These are phyloP conservation scores for Aphaenogaster ashmeadi DNA, from an alignment of 1,140 invertebrate species.

Conservation along the genomic window DNA sequence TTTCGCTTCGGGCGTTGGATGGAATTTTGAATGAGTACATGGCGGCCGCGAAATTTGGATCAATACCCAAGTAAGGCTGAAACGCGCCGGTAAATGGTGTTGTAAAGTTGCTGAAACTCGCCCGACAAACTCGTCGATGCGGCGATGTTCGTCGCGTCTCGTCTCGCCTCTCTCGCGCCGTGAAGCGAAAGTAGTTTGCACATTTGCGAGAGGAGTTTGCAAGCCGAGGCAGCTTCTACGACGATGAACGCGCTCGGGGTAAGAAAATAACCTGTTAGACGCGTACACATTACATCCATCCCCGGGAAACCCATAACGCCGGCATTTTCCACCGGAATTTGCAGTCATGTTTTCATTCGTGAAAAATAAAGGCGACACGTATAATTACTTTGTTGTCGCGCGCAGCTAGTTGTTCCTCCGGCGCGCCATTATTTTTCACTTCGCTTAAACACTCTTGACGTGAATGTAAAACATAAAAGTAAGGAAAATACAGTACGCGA, in stretches of 20 bases:
- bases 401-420: background rate
- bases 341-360: constrained; percentile 27
- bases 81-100: constrained; percentile 52
- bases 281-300: constrained; percentile 21
- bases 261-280: constrained; percentile 59
- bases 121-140: constrained; percentile 56
- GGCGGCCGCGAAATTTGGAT: constrained; percentile 48
- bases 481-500: background rate
- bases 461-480: background rate
- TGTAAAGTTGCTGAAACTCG: constrained; percentile 55
- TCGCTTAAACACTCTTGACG: background rate
- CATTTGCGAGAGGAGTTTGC: constrained; percentile 54
- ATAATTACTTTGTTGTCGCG: constrained; percentile 48
- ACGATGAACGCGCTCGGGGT: constrained; percentile 26
- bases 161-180: background rate
- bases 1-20: constrained; percentile 8
- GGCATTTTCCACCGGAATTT: constrained; percentile 21
- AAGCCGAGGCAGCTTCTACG: constrained; percentile 42
- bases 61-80: constrained; percentile 50
- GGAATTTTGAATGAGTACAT: constrained; percentile 53
- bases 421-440: background rate
- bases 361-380: constrained; percentile 40
- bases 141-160: background rate
- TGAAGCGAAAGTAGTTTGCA: constrained; percentile 54
- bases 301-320: constrained; percentile 4